A percentile compares a stretch with the other conserved stretches of the same genome.
Evolutionary conservation across 2,113 vertebrate genomes (phyloP).

Genomic region (Phalacrocorax aristotelis): DNA sequence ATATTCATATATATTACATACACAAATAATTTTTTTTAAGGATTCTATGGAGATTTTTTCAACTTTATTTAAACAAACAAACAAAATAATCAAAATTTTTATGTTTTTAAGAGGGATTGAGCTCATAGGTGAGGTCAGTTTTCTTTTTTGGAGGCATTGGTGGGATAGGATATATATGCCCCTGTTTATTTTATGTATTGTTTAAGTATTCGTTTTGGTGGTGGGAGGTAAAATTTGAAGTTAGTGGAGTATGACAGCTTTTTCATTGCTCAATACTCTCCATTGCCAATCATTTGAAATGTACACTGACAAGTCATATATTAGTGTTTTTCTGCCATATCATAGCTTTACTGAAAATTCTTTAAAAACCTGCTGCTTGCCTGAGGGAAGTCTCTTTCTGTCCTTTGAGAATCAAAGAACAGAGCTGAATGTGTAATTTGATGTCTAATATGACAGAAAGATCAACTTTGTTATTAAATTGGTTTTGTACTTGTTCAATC

Average conservation of each 20-base stretch:
- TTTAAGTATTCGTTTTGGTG: background rate
- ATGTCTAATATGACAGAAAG: background rate
- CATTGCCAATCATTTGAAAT: background rate
- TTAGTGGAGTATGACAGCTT: background rate
- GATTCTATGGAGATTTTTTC: background rate
- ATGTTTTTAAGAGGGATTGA: background rate
- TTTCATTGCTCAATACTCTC: background rate
- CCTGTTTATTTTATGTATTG: background rate
- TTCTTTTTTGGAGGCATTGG: background rate
- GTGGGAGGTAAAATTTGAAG: background rate
- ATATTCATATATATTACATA: background rate
- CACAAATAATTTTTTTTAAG: background rate
- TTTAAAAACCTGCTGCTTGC: background rate
- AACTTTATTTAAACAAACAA: background rate
- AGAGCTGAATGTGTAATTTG: background rate
- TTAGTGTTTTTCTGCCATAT: background rate
- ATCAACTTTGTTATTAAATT: conserved; percentile 1
- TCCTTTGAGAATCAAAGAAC: background rate
- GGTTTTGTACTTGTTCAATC: background rate
- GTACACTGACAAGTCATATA: background rate
- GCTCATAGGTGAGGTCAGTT: background rate
- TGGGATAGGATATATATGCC: background rate
- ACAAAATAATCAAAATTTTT: background rate
- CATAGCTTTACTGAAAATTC: background rate
- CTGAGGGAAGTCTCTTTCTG: background rate